phyloP scores from a whole-genome alignment of 2,797 vertebrate genomes.

The Onychomys leucogaster region DNA sequence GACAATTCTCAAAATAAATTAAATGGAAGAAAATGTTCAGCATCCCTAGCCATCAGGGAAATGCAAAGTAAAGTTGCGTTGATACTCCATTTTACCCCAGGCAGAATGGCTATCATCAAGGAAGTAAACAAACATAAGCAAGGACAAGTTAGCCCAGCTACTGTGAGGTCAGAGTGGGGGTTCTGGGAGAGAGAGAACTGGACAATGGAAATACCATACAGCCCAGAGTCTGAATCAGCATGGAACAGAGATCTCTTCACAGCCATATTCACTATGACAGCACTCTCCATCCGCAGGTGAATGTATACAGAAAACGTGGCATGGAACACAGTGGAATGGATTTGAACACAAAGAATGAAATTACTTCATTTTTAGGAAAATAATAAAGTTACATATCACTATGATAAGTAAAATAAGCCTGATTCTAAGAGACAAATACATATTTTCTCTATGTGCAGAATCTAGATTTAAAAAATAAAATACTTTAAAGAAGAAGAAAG shows the following conservation, averaged over 20 bases:
- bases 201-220: not conserved
- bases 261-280: not conserved
- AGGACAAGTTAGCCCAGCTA: not conserved
- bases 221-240: not conserved
- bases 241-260: not conserved
- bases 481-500: not conserved
- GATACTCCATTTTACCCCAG: not conserved
- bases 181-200: not conserved
- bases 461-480: not conserved
- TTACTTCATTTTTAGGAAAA: not conserved
- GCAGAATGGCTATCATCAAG: not conserved
- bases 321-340: not conserved
- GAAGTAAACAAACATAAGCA: not conserved
- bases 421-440: not conserved
- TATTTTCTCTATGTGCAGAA: not conserved
- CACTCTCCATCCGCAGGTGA: not conserved
- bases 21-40: not conserved
- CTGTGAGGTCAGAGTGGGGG: not conserved
- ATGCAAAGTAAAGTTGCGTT: not conserved
- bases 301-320: not conserved
- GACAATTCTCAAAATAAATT: not conserved
- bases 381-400: not conserved
- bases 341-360: not conserved
- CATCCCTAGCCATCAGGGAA: not conserved
- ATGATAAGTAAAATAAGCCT: not conserved